A percentile compares a stretch with the other conserved stretches of the same genome.
Evolutionary conservation across 2,113 vertebrate genomes (phyloP).

Genomic region (Balaenoptera acutorostrata): DNA sequence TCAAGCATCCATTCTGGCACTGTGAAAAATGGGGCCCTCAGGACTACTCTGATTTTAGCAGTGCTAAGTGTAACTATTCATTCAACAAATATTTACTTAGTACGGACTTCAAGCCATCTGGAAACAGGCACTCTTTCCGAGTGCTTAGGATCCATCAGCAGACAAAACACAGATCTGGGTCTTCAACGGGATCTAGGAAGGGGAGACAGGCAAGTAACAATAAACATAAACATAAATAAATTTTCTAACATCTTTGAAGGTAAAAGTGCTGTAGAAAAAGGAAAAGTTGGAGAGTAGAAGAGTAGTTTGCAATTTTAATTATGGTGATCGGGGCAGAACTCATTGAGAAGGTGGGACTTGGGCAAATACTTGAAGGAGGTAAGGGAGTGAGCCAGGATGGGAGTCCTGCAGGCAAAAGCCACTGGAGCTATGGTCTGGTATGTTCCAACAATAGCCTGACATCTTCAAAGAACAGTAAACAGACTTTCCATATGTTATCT

Average conservation of each 20-base stretch:
- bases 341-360: background rate
- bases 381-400: background rate
- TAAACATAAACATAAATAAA: background rate
- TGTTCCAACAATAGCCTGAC: background rate
- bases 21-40: background rate
- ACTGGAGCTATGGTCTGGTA: background rate
- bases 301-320: background rate
- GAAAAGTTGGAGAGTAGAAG: background rate
- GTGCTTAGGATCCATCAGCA: background rate
- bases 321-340: background rate
- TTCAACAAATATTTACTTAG: slow-evolving; percentile 9
- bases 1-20: background rate
- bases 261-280: background rate
- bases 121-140: slow-evolving; percentile 1
- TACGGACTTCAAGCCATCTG: background rate
- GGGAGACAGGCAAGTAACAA: background rate
- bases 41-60: background rate
- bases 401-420: background rate
- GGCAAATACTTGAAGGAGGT: background rate
- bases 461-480: background rate
- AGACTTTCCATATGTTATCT: background rate
- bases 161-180: background rate
- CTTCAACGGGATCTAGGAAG: background rate
- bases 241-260: background rate
- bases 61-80: background rate